phyloP scores from a whole-genome alignment of 2,888 invertebrate genomes.

The Creontiades dilutus region DNA sequence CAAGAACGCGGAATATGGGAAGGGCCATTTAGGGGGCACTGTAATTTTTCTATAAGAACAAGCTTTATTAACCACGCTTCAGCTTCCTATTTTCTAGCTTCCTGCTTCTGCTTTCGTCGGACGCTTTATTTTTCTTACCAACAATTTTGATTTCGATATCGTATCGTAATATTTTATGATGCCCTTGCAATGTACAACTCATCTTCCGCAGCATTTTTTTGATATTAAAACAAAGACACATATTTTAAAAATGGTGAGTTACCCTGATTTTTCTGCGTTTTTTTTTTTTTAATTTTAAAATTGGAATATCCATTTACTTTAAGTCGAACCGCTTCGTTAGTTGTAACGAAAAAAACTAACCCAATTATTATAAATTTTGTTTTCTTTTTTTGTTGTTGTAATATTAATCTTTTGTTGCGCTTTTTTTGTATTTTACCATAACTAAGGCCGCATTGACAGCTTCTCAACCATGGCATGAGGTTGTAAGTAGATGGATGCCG shows the following conservation, averaged over 20 bases:
- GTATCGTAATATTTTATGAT: constrained; percentile 30
- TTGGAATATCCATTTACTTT: constrained; percentile 1
- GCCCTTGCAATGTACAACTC: not conserved
- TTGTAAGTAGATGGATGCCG: constrained; percentile 68
- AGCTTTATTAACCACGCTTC: constrained; percentile 64
- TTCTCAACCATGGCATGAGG: constrained; percentile 61
- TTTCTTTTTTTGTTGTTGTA: constrained; percentile 31
- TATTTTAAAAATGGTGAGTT: constrained; percentile 66
- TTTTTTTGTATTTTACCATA: constrained; percentile 51
- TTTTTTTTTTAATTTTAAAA: constrained; percentile 54
- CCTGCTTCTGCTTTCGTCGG: constrained; percentile 62
- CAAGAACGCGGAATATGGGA: no score
- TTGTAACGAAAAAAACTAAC: constrained; percentile 25
- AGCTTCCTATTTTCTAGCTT: constrained; percentile 68
- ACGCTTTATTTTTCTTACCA: constrained; percentile 31
- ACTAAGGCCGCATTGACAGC: constrained; percentile 59
- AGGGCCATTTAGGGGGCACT: no score
- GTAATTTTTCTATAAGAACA: not conserved
- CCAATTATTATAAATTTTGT: constrained; percentile 24
- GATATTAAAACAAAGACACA: not conserved
- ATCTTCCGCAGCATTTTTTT: constrained; percentile 36
- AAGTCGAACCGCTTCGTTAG: not conserved
- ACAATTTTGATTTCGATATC: not conserved
- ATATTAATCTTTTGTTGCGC: constrained; percentile 26
- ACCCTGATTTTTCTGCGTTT: constrained; percentile 56